These are phyloP conservation scores for Drosophila kanapiae DNA, from an alignment of 1,140 invertebrate genomes.

Conservation along the genomic window DNA sequence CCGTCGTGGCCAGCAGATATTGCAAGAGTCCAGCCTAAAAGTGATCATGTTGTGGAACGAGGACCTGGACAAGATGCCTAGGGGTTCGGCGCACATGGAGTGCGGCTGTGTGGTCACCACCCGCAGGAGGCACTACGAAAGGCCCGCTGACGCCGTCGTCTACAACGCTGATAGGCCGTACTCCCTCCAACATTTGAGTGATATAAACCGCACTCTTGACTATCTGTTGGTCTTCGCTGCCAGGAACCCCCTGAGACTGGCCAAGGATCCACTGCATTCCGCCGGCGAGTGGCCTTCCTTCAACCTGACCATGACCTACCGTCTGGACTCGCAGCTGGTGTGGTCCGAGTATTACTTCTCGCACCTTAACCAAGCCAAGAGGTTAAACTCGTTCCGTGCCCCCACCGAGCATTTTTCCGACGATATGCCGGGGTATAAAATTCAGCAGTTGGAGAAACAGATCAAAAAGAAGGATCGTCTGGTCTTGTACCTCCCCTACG, in stretches of 20 bases:
- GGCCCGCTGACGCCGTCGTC: conserved; percentile 50
- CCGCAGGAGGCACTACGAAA: neutral
- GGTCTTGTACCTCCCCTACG: conserved; percentile 43
- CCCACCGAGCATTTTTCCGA: conserved; percentile 1
- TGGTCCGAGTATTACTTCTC: conserved; percentile 54
- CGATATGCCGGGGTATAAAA: neutral
- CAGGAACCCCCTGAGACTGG: conserved; percentile 26
- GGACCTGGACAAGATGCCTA: neutral
- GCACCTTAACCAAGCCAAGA: neutral
- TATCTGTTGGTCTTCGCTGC: conserved; percentile 45
- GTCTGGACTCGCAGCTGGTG: conserved; percentile 56
- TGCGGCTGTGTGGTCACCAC: conserved; percentile 61
- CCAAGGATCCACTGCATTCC: conserved; percentile 1
- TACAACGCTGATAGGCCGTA: conserved; percentile 49
- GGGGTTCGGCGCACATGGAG: conserved; percentile 8
- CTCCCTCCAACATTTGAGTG: conserved; percentile 4
- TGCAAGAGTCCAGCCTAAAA: neutral
- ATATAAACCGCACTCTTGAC: conserved; percentile 5
- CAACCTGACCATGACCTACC: conserved; percentile 68
- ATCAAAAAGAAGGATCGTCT: conserved; percentile 11
- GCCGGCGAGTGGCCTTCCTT: neutral
- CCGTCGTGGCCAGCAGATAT: neutral
- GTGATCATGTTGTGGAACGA: conserved; percentile 60
- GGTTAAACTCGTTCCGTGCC: conserved; percentile 7
- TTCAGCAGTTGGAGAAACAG: neutral